phyloP scores from a whole-genome alignment of 2,888 invertebrate species.

The Athetis lepigone region DNA sequence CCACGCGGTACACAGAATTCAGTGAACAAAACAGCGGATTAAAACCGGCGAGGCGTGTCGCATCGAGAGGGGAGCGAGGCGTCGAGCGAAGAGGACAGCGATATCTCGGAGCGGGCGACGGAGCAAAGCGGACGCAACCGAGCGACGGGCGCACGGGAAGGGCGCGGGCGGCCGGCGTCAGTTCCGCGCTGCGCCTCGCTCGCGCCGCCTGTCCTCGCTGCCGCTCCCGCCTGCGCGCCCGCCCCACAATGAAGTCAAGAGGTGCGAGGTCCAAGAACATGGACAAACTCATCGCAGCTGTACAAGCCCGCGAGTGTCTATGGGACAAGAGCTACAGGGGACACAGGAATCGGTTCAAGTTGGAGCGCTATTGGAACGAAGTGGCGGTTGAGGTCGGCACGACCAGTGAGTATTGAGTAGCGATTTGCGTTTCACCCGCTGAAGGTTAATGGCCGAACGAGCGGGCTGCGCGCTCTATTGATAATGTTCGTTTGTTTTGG shows the following conservation, averaged over 20 bases:
- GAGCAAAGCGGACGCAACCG: slow-evolving; percentile 73
- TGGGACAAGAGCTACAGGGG: slow-evolving; percentile 88
- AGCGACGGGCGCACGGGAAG: slow-evolving; percentile 56
- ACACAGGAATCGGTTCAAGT: slow-evolving; percentile 85
- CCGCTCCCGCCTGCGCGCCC: slow-evolving; percentile 77
- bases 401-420: slow-evolving; percentile 88
- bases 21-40: slow-evolving; percentile 58
- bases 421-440: slow-evolving; percentile 64
- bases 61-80: slow-evolving; percentile 79
- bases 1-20: neutral
- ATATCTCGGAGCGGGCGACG: slow-evolving; percentile 72
- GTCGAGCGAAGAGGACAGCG: slow-evolving; percentile 77
- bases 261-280: slow-evolving; percentile 83
- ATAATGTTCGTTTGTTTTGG: slow-evolving; percentile 56
- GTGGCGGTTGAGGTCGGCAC: slow-evolving; percentile 87
- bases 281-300: slow-evolving; percentile 87
- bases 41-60: slow-evolving; percentile 69
- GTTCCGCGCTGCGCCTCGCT: slow-evolving; percentile 78
- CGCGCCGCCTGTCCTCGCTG: slow-evolving; percentile 66
- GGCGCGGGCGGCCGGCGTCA: slow-evolving; percentile 64
- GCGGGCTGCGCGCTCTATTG: slow-evolving; percentile 41
- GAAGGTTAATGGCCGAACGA: slow-evolving; percentile 73
- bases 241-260: slow-evolving; percentile 80
- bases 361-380: slow-evolving; percentile 88
- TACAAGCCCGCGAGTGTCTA: slow-evolving; percentile 86